Conservation (phyloP, 2,797 vertebrate genomes). For the Platalea minor region DNA sequence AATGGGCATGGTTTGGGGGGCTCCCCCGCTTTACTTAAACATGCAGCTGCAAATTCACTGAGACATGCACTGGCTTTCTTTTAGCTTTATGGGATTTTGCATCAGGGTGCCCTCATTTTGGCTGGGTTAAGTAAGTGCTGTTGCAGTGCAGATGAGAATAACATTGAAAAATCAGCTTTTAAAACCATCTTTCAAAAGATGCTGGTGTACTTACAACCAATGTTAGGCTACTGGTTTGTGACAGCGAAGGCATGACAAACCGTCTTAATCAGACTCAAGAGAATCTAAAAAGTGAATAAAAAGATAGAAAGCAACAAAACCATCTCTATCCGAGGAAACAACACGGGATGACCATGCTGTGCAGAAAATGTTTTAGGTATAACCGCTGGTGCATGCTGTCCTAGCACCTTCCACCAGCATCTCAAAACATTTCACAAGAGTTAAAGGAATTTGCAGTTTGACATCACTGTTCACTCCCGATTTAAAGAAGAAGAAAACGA, state of each 20-base stretch:
- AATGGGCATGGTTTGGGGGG: background rate
- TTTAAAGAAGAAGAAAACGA: background rate
- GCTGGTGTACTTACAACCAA: slow-evolving; percentile 32
- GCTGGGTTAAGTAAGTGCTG: background rate
- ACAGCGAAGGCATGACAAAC: slow-evolving; percentile 33
- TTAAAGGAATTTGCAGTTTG: background rate
- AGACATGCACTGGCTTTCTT: background rate
- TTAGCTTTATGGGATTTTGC: background rate
- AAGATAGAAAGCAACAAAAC: slow-evolving; percentile 38
- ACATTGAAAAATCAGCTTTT: background rate
- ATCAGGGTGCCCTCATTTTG: background rate
- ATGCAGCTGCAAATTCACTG: background rate
- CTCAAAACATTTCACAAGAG: background rate
- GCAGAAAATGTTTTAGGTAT: slow-evolving; percentile 32
- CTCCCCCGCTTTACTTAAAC: background rate
- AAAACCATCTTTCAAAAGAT: slow-evolving; percentile 32
- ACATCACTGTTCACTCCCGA: background rate
- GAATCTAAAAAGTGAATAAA: slow-evolving; percentile 50
- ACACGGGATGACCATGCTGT: background rate
- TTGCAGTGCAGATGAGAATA: background rate
- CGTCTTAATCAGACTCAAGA: slow-evolving; percentile 12
- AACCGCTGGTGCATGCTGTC: accelerated
- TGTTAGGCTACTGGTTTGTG: background rate
- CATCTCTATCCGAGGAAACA: slow-evolving; percentile 38
- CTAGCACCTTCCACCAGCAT: background rate